Evolutionary conservation across 2,888 invertebrate species (phyloP).

Genomic region (Melanostoma scalare): DNA sequence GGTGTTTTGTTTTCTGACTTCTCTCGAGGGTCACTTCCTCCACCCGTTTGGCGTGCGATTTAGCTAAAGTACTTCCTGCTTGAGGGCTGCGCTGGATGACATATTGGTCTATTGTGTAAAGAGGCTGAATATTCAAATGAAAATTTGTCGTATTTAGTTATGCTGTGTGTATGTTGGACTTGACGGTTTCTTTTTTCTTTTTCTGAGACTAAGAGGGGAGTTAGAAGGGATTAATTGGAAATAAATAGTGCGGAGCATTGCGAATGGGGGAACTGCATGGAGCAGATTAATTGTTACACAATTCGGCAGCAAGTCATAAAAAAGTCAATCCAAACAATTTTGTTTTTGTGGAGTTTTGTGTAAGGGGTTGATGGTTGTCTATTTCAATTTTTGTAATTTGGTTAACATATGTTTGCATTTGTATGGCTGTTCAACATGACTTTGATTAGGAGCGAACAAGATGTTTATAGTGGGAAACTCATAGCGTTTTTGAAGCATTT

Average conservation of each 20-base stretch:
- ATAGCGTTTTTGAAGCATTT: too few relatives aligned
- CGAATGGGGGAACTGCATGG: not conserved
- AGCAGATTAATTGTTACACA: conserved; percentile 39
- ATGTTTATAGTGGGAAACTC: too few relatives aligned
- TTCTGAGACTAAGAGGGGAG: not conserved
- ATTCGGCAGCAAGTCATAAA: conserved; percentile 9
- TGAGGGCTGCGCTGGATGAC: conserved; percentile 60
- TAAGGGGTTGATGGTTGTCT: not conserved
- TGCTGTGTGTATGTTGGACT: conserved; percentile 28
- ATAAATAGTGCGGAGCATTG: conserved; percentile 31
- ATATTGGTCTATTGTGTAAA: conserved; percentile 65
- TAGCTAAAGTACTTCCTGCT: conserved; percentile 65
- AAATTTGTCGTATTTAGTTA: conserved; percentile 73
- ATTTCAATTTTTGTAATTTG: too few relatives aligned
- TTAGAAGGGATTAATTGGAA: conserved; percentile 50
- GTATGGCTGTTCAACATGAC: too few relatives aligned
- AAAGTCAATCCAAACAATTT: conserved; percentile 8
- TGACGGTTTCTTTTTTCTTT: not conserved
- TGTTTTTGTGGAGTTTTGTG: not conserved
- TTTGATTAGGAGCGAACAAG: too few relatives aligned
- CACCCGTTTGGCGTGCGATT: conserved; percentile 65
- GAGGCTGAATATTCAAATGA: conserved; percentile 41
- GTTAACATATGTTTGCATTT: too few relatives aligned
- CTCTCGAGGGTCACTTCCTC: conserved; percentile 70
- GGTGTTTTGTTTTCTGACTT: conserved; percentile 59